phyloP scores from a whole-genome alignment of 2,113 vertebrate species.

The Pithys albifrons region DNA sequence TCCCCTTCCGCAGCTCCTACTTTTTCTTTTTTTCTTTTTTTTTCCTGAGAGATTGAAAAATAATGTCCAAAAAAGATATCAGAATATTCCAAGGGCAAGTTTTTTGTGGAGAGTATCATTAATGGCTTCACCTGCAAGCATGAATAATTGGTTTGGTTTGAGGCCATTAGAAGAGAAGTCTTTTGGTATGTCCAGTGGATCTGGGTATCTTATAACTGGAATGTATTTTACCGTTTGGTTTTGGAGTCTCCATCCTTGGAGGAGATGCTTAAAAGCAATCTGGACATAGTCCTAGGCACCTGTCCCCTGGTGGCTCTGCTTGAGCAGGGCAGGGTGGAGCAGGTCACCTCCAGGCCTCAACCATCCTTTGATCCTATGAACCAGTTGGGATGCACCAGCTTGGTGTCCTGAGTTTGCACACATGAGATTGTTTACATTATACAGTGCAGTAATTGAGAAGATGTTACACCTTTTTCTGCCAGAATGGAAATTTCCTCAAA shows the following conservation, averaged over 20 bases:
- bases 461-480: neutral
- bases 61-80: neutral
- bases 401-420: neutral
- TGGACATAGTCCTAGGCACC: neutral
- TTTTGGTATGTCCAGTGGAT: neutral
- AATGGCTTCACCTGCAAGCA: neutral
- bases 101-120: neutral
- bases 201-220: neutral
- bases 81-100: neutral
- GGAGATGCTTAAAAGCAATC: neutral
- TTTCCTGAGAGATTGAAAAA: neutral
- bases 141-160: neutral
- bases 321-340: neutral
- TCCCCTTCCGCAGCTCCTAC: neutral
- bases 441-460: neutral
- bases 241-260: neutral
- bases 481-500: neutral
- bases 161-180: neutral
- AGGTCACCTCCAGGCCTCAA: neutral
- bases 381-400: neutral
- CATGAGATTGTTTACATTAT: neutral
- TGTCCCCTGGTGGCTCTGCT: neutral
- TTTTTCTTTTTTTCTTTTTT: neutral
- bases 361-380: neutral
- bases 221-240: neutral